Conservation (phyloP, 2,888 invertebrate species). For the Carcina quercana region DNA sequence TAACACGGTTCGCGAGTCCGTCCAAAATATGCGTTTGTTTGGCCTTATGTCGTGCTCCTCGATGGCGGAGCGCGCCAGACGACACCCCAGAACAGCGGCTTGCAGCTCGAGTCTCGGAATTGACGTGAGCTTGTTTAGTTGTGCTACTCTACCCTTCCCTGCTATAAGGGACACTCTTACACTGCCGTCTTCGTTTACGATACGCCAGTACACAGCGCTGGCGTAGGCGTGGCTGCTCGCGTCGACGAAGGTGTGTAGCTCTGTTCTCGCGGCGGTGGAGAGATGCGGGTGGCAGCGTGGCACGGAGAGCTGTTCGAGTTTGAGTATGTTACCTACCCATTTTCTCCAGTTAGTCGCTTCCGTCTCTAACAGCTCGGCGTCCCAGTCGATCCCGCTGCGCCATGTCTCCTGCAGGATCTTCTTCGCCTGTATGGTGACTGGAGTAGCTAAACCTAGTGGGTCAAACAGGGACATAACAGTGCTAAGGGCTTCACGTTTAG, state of each 20-base stretch:
- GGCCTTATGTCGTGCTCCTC: constrained; percentile 4
- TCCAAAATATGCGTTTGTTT: constrained; percentile 13
- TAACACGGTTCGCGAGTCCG: constrained; percentile 15
- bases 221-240: constrained; percentile 22
- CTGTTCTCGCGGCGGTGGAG: too few relatives aligned
- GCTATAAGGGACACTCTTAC: constrained; percentile 13
- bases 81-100: constrained; percentile 8
- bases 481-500: too few relatives aligned
- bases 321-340: too few relatives aligned
- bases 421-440: too few relatives aligned
- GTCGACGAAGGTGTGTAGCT: constrained; percentile 24
- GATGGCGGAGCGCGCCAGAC: constrained; percentile 7
- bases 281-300: too few relatives aligned
- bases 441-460: too few relatives aligned
- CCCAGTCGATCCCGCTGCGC: too few relatives aligned
- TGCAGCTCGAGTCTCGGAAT: constrained; percentile 14
- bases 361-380: too few relatives aligned
- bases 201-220: constrained; percentile 17
- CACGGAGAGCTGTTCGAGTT: too few relatives aligned
- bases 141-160: constrained; percentile 11
- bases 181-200: constrained; percentile 9
- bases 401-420: too few relatives aligned
- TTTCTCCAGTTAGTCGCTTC: too few relatives aligned
- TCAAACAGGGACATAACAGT: too few relatives aligned
- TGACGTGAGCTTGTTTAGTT: constrained; percentile 12